Base-by-base conservation (phyloP, 2,888 invertebrate genomes). In the Diaperis boleti region DNA sequence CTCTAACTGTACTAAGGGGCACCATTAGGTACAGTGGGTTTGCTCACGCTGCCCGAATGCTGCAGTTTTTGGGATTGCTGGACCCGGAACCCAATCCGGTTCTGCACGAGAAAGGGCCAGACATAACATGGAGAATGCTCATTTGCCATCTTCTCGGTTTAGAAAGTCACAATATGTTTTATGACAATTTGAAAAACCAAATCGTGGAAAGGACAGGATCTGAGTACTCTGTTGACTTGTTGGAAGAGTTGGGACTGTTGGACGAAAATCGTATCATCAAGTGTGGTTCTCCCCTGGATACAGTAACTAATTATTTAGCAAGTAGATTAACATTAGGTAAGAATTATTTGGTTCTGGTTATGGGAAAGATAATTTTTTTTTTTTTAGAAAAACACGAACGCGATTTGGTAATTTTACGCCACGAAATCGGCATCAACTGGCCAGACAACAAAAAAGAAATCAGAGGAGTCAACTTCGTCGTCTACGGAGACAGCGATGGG, bases 21-120 rank as follows among this genome's bases (percentile, higher is more conserved):
- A 98, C 98, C 1, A 86, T 99, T 44, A 86, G 98, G 72, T 98
- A 95, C 79, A 76, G 69, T 83, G 95, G 99, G 52, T 99, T 96
- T 79, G 88, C 93, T 0, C 91, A 96, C 72, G 92, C 94, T 2
- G 91, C 96, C 74, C 89, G 91, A 71, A 92, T 92, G 1, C 85
- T 99, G 77, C 93, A 96, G 76, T 85, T 92, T 49, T 83, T 98
- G 57, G 98, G 98, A 0, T 84, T 98, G 0, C 88, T 98, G 44
- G 94, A 95, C 78, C 88, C 91, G 0, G 91, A 91, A 72, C 90
- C 91, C 1, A 92, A 95, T 81, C 92, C 98, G 0, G 87, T 90
- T 72, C 85, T 99, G n/a, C 98, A 99, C 79, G 92, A 93, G 0
- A 92, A 92, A 76, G 98, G 98, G 37, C 98, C 98, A 0, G 95